Percentiles rank a stretch among this genome's conserved stretches.
Evolutionary conservation across 2,888 invertebrate genomes (phyloP).

Genomic region (Torymus auratus): DNA sequence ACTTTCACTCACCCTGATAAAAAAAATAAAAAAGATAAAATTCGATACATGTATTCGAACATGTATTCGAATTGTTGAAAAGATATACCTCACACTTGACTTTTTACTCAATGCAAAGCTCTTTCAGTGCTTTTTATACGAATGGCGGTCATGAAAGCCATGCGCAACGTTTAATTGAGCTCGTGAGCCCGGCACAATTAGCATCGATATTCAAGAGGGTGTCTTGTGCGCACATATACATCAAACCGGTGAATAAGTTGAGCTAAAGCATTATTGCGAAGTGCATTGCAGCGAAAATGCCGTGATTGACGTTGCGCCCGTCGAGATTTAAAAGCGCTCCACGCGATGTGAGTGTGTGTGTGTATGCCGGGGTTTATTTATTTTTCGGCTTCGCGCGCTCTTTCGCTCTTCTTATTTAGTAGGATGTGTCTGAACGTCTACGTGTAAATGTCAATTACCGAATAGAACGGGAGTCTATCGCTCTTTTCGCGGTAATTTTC

Average conservation of each 20-base stretch:
- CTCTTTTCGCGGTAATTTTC: no score
- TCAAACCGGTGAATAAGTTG: background rate
- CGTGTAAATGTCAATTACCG: slow-evolving; percentile 12
- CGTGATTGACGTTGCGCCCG: background rate
- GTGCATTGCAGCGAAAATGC: background rate
- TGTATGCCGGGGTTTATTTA: slow-evolving; percentile 3
- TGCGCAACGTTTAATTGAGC: slow-evolving; percentile 4
- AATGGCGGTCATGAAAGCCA: slow-evolving; percentile 10
- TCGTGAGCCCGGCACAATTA: slow-evolving; percentile 3
- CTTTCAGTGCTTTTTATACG: background rate
- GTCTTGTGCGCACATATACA: background rate
- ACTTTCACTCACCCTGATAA: no score
- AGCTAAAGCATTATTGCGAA: no score
- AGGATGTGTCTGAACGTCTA: background rate
- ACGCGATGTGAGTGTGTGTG: background rate
- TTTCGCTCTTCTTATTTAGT: background rate
- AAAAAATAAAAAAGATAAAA: no score
- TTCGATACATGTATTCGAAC: no score
- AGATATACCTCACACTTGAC: no score
- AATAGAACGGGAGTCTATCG: no score
- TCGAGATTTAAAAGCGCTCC: background rate
- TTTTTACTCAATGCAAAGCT: no score
- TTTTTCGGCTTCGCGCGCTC: background rate
- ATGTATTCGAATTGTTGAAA: no score
- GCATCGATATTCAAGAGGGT: background rate